Conservation (phyloP, 2,113 vertebrate genomes). For the Blennius ocellaris region DNA sequence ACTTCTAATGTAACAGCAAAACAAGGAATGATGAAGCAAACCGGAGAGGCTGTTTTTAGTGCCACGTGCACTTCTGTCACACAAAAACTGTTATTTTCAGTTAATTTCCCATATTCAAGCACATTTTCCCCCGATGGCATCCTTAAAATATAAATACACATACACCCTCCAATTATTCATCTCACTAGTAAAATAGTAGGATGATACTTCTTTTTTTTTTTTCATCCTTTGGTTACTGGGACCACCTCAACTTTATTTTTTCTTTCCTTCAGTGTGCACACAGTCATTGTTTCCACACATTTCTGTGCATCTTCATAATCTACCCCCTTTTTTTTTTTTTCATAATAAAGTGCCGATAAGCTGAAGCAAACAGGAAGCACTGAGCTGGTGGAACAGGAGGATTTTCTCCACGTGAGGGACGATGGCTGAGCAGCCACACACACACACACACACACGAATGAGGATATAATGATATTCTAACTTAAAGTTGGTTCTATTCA, state of each 20-base stretch:
- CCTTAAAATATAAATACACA: slow-evolving; percentile 16
- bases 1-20: slow-evolving; percentile 69
- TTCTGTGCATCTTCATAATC: neutral
- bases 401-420: slow-evolving; percentile 17
- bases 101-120: slow-evolving; percentile 61
- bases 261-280: slow-evolving; percentile 45
- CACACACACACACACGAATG: slow-evolving; percentile 13
- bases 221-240: slow-evolving; percentile 75
- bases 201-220: slow-evolving; percentile 40
- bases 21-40: slow-evolving; percentile 46
- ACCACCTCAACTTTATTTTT: slow-evolving; percentile 8
- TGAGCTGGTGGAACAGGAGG: slow-evolving; percentile 41
- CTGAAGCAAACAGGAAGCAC: slow-evolving; percentile 70
- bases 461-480: slow-evolving; percentile 39
- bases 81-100: slow-evolving; percentile 30
- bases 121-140: slow-evolving; percentile 11
- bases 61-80: slow-evolving; percentile 36
- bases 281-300: slow-evolving; percentile 4
- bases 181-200: slow-evolving; percentile 26
- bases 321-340: slow-evolving; percentile 9
- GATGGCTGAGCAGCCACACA: slow-evolving; percentile 8
- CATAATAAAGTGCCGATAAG: slow-evolving; percentile 78
- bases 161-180: slow-evolving; percentile 26
- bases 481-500: slow-evolving; percentile 30
- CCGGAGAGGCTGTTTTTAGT: slow-evolving; percentile 41